Evolutionary conservation across 2,888 invertebrate species (phyloP), one percentile per base, ranked within the genome.

Genomic region (Cephus rjabovi): DNA sequence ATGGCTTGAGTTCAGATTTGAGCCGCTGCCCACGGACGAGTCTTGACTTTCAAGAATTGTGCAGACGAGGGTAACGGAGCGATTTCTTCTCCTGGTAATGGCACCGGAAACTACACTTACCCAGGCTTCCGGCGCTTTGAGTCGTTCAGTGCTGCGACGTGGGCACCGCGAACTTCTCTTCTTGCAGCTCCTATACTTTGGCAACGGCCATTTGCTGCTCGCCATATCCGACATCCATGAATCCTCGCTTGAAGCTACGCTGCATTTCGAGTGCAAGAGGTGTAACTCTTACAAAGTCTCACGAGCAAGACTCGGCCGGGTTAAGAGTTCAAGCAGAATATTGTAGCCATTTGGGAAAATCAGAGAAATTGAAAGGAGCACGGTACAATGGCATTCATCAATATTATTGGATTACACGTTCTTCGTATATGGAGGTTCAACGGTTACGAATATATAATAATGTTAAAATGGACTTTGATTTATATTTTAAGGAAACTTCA

Each of bases 71-170:
- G 81, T 83, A 86, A 84, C 83, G 84, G 82, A 82, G 84, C 83
- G 78, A 83, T 81, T 79, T 85, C 76, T 82, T 77, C 76, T 75
- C 77, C 84, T 86, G 86, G 87, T 89, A 89, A 89, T 89, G 85
- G 89, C 86, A 85, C 86, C 87, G 87, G 89, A 89, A 89, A 87
- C 87, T 88, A 89, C 89, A 89, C 88, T 89, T 89, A 87, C 84
- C 87, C 79, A 77, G 78, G 78, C 77, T 88, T 89, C 89, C 89
- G 88, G 84, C 83, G 85, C 83, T 85, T 87, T 85, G 84, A 86
- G 84, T 81, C 84, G 83, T 81, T 82, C 76, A 76, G 76, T 75
- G 75, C 79, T 74, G 73, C 74, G 77, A 77, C n/a, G 79, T 77
- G 75, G 76, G 76, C 35, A 69, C 74, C 56, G 68, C 77, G 75